These are phyloP conservation scores for Andrena dorsata DNA, from an alignment of 2,888 invertebrate species.

Conservation along the genomic window DNA sequence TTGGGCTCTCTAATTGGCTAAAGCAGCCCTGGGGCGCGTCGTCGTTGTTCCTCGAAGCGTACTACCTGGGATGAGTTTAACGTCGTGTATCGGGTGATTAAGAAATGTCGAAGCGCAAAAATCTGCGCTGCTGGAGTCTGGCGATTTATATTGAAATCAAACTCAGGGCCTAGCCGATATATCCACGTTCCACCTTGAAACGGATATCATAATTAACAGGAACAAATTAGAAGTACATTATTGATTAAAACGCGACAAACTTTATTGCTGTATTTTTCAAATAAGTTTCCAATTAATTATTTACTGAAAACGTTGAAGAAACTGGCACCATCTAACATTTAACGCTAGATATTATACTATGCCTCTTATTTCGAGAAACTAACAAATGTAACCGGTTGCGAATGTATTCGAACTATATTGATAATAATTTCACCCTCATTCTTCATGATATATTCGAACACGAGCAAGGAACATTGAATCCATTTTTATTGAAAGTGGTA, in stretches of 20 bases:
- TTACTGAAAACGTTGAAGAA: too few relatives aligned
- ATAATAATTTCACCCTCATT: too few relatives aligned
- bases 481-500: background rate
- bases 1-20: constrained; percentile 22
- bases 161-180: constrained; percentile 5
- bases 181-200: background rate
- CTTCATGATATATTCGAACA: too few relatives aligned
- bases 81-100: constrained; percentile 24
- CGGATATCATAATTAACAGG: constrained; percentile 15
- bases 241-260: background rate
- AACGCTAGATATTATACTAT: background rate
- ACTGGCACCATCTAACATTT: background rate
- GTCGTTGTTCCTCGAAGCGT: background rate
- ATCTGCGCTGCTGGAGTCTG: constrained; percentile 1
- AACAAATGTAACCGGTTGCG: too few relatives aligned
- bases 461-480: too few relatives aligned
- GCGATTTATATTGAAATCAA: constrained; percentile 34
- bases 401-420: too few relatives aligned
- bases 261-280: constrained; percentile 2
- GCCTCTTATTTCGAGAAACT: too few relatives aligned
- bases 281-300: background rate
- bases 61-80: constrained; percentile 4
- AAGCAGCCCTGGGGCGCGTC: background rate
- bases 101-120: constrained; percentile 16
- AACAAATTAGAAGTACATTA: constrained; percentile 27